Base-by-base conservation (phyloP, 1,140 invertebrate genomes). In the Diploscapter pachys region DNA sequence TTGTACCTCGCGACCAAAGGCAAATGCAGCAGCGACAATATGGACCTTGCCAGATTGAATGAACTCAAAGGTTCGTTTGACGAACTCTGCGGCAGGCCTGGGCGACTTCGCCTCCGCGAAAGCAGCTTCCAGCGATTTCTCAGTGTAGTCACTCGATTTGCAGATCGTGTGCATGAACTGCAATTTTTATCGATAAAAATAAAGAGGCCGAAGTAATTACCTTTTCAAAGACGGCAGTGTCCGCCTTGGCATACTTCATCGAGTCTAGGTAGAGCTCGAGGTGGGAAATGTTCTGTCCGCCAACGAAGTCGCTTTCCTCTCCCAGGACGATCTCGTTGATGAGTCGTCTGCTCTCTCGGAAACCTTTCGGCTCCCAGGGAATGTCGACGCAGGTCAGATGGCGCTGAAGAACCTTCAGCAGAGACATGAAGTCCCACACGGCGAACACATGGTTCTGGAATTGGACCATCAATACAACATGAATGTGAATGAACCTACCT, bases 321-420 rank as follows among this genome's bases (percentile, higher is more conserved):
- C 75, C 75, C n/a, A 76, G 56, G 5, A 76, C 75, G 57, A 76
- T 76, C 63, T 76, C 75, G 55, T 76, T 76, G 71, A 76, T 75
- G 5, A 76, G 63, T 8, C 75, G 57, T 65, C 75, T n/a, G 9
- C 61, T 5, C 9, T 56, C 51, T 9, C 72, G 57, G 9, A 63
- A 53, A 48, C 75, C 75, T 31, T 54, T 62, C 13, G 72, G 59
- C n/a, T 8, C 51, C 75, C 75, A 76, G 31, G 75, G 75, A 49
- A 76, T 64, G 8, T 11, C 51, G 62, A 76, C 65, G 52, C 75
- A 76, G 56, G 75, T 76, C 59, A 76, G 61, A 31, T 77, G 52
- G 9, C n/a, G 8, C 66, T 76, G 75, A 54, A 76, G 75, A 70
- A 70, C 65, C 71, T 76, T 76, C 70, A 76, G 75, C 11, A 76